Conservation (phyloP, 2,113 vertebrate genomes). For the Sakesphorus luctuosus region DNA sequence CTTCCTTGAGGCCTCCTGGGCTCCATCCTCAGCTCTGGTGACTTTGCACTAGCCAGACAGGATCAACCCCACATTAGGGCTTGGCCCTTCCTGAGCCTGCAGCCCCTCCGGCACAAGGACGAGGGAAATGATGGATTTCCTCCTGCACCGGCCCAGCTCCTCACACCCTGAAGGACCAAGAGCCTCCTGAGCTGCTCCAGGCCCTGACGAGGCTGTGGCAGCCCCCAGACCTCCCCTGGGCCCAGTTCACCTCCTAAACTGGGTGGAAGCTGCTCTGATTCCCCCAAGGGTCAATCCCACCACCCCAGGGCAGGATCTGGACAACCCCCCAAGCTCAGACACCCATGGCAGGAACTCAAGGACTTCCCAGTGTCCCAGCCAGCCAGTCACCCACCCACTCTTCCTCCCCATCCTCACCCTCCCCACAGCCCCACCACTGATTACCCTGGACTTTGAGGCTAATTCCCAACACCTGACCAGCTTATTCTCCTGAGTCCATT, state of each 20-base stretch:
- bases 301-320: no score
- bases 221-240: accelerated
- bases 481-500: conserved; percentile 60
- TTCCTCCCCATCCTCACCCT: neutral
- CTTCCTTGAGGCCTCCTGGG: neutral
- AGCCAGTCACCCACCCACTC: neutral
- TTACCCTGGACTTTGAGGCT: conserved; percentile 19
- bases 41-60: neutral
- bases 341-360: accelerated
- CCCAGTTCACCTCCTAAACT: neutral
- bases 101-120: neutral
- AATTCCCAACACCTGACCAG: conserved; percentile 65
- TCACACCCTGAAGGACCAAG: neutral
- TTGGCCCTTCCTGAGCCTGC: neutral
- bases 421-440: neutral
- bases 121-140: conserved; percentile 6
- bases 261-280: accelerated
- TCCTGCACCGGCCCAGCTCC: neutral
- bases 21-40: neutral
- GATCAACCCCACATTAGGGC: neutral
- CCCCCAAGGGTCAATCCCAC: neutral
- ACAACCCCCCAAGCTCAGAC: accelerated
- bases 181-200: neutral
- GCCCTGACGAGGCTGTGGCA: accelerated
- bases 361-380: neutral